A percentile compares a stretch with the other conserved stretches of the same genome.
Evolutionary conservation across 92 coral and sea anemone species (phyloP).

Genomic region (Phymanthus crucifer): DNA sequence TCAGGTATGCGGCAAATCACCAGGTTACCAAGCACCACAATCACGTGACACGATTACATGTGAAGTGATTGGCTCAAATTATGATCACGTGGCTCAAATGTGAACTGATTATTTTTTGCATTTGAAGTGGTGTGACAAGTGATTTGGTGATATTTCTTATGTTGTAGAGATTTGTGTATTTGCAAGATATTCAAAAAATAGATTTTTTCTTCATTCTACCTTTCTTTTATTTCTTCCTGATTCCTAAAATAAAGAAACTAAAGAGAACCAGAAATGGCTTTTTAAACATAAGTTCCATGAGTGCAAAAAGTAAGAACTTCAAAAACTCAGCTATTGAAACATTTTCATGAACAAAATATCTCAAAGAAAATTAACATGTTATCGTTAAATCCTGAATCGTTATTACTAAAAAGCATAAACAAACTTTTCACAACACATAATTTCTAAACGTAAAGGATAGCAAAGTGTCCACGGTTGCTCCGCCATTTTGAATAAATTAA

Average conservation of each 20-base stretch:
- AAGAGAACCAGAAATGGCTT: too few relatives aligned
- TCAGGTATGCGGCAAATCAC: slow-evolving; percentile 60
- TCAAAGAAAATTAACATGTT: too few relatives aligned
- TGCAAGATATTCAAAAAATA: background rate
- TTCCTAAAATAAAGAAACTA: background rate
- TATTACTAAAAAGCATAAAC: too few relatives aligned
- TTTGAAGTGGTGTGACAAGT: slow-evolving; percentile 1
- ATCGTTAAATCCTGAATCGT: too few relatives aligned
- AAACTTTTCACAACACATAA: background rate
- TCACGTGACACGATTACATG: slow-evolving; percentile 25
- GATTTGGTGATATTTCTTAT: slow-evolving; percentile 1
- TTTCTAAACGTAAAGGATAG: background rate
- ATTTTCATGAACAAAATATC: too few relatives aligned
- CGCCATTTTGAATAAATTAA: too few relatives aligned
- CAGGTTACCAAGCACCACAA: slow-evolving; percentile 34
- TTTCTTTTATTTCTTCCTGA: background rate
- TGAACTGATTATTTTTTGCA: background rate
- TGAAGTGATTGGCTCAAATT: slow-evolving; percentile 8
- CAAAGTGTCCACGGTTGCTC: too few relatives aligned
- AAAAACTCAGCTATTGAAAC: too few relatives aligned
- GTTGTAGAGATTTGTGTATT: slow-evolving; percentile 26
- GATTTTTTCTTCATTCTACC: background rate
- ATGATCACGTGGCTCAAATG: slow-evolving; percentile 4
- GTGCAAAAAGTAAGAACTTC: too few relatives aligned
- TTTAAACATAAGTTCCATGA: too few relatives aligned